These are phyloP conservation scores for Cotesia chilonis DNA, from an alignment of 1,140 invertebrate genomes.

Conservation along the genomic window DNA sequence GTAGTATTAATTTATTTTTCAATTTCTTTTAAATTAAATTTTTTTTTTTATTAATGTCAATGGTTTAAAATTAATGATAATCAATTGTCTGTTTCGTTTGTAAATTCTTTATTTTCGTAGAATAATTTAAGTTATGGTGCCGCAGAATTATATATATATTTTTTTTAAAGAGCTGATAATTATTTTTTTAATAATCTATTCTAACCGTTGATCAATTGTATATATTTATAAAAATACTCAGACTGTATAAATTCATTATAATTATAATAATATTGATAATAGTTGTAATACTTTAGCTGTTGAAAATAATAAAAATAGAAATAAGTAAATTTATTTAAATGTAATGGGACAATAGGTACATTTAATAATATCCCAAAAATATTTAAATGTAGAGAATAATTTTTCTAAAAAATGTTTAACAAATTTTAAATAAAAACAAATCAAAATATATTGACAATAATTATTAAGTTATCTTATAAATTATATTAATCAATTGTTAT, in stretches of 20 bases:
- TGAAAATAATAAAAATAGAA: no score
- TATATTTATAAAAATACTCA: slow-evolving; percentile 15
- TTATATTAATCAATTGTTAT: slow-evolving; percentile 5
- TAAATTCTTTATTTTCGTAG: slow-evolving; percentile 35
- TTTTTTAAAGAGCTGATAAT: slow-evolving; percentile 36
- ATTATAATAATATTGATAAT: background rate
- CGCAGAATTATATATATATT: slow-evolving; percentile 38
- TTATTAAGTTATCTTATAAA: background rate
- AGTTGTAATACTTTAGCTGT: no score
- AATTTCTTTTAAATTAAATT: slow-evolving; percentile 1
- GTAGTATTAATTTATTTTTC: background rate
- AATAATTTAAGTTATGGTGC: slow-evolving; percentile 39
- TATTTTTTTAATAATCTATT: slow-evolving; percentile 11
- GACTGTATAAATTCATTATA: slow-evolving; percentile 22
- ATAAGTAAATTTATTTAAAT: no score
- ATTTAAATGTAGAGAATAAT: no score
- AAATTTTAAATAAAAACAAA: slow-evolving; percentile 30
- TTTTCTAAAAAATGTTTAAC: background rate
- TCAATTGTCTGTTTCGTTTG: background rate
- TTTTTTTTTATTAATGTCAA: slow-evolving; percentile 1
- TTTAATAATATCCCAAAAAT: no score
- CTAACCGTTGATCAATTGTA: slow-evolving; percentile 18
- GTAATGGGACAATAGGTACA: no score
- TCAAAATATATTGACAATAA: slow-evolving; percentile 4
- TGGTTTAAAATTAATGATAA: slow-evolving; percentile 1